Base-by-base conservation (phyloP, 2,113 vertebrate species). In the Periophthalmodon schlosseri region DNA sequence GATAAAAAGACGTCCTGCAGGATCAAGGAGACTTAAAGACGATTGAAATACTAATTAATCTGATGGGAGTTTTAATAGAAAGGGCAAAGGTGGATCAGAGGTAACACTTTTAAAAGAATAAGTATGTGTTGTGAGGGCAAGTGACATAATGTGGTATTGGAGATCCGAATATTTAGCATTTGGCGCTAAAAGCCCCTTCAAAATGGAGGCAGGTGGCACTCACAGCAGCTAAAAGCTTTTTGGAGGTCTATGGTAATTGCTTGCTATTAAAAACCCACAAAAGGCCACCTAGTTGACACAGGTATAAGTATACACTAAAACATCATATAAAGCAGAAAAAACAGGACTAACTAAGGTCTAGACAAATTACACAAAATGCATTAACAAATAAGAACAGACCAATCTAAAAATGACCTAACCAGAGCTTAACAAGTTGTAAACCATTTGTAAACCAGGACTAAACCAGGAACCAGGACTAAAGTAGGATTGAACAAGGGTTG, bases 1-100 rank as follows among this genome's bases (percentile, higher is more conserved):
- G 81, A 91, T 79, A 44, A 88, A 89, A 78, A 79, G 82, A 84
- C 5, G 60, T 77, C 76, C 76, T 61, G 0, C 47, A 82, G 81
- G 82, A 88, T 87, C 86, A 88, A 87, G 50, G 70, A 66, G 65
- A 50, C 68, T 74, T 46, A 72, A 9, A 20, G 61, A 79, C 69
- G 68, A 84, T 82, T 72, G 50, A 75, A 87, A 78, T 81, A 73
- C 69, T 64, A 77, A 79, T 85, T 79, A 82, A 81, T 69, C 47
- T 28, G 23, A 63, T 34, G 44, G 56, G 61, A 69, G 70, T 63
- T 63, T 63, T 34, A 58, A 80, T 73, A 33, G 50, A 34, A 63
- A 66, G 57, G 65, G 56, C 7, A 28, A 46, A 65, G 77, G 57
- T 13, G 61, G 79, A 77, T 83, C 73, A 85, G 75, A 87, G 70